Percentiles rank a stretch among this genome's conserved stretches.
Conservation (phyloP, 2,888 invertebrate species). For the Hetaerina titia region DNA sequence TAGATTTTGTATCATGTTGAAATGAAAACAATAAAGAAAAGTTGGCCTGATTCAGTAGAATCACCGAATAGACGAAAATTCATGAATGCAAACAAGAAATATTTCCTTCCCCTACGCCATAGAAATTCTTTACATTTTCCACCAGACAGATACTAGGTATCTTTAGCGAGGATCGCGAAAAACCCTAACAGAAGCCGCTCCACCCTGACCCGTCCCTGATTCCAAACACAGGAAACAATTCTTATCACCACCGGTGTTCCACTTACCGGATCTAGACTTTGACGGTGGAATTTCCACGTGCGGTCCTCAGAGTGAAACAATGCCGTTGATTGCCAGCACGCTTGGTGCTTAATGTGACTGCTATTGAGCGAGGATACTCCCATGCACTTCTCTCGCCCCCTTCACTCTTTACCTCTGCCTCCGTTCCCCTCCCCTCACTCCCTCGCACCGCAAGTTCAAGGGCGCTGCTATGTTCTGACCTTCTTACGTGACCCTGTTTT, state of each 20-base stretch:
- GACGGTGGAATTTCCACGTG: background rate
- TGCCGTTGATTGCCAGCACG: background rate
- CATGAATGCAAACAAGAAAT: too few species aligned
- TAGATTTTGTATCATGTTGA: too few species aligned
- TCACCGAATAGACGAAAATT: too few species aligned
- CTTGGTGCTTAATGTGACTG: background rate
- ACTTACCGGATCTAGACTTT: background rate
- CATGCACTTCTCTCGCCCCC: background rate
- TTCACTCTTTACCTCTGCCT: background rate
- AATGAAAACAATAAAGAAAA: too few species aligned
- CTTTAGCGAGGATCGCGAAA: background rate
- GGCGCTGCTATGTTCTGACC: constrained; percentile 49
- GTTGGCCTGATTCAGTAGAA: too few species aligned
- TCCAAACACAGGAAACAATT: background rate
- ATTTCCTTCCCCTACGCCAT: too few species aligned
- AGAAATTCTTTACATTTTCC: too few species aligned
- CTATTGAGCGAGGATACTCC: background rate
- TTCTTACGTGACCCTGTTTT: constrained; percentile 63
- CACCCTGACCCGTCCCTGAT: background rate
- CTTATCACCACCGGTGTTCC: background rate
- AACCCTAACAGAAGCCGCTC: background rate
- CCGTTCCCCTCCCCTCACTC: background rate
- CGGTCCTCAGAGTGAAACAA: background rate
- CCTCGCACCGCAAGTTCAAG: constrained; percentile 45
- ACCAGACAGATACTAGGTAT: too few species aligned